These are phyloP conservation scores for honey bee (Apis mellifera) DNA, from an alignment of 1,140 invertebrate species.

Conservation along the genomic window DNA sequence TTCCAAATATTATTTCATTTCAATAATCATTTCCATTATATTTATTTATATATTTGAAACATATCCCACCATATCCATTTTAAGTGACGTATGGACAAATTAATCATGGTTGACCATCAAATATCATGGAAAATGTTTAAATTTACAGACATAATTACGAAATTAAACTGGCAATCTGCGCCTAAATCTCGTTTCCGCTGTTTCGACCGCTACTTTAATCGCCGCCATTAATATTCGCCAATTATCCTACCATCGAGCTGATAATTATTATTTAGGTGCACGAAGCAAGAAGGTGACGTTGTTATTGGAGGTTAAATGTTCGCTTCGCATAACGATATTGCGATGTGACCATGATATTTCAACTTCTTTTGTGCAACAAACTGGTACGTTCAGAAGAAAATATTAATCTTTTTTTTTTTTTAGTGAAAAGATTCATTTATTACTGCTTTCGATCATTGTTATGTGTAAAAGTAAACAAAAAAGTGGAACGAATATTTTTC, in stretches of 20 bases:
- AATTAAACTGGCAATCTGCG: conserved; percentile 12
- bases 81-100: background rate
- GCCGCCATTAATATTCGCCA: conserved; percentile 14
- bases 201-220: conserved; percentile 19
- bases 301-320: background rate
- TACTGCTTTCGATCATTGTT: no score
- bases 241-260: background rate
- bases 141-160: conserved; percentile 2
- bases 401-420: no score
- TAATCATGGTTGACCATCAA: background rate
- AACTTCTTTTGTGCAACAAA: background rate
- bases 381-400: no score
- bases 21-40: no score
- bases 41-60: no score
- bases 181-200: conserved; percentile 26
- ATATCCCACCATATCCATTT: background rate
- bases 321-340: background rate
- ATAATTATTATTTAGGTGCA: conserved; percentile 19
- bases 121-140: background rate
- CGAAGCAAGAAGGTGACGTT: background rate
- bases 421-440: no score
- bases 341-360: no score
- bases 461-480: no score
- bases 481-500: no score
- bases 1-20: no score